These are phyloP conservation scores for Etia nguti DNA, from an alignment of 2,113 vertebrate genomes.

Conservation along the genomic window DNA sequence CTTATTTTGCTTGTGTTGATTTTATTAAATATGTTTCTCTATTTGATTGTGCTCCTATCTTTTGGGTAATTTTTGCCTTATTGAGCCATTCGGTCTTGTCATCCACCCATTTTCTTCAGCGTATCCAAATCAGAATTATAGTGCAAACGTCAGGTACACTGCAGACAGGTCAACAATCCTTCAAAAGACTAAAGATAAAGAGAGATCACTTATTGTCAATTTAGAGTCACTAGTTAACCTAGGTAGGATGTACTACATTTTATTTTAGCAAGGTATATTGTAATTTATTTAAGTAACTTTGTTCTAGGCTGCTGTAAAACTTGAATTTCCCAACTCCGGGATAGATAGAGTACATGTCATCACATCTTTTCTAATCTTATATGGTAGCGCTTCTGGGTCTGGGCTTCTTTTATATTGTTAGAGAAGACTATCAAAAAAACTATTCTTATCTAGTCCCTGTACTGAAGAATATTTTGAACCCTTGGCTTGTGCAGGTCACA, in stretches of 20 bases:
- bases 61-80: background rate
- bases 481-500: background rate
- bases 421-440: background rate
- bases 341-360: background rate
- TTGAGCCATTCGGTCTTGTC: background rate
- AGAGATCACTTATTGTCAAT: background rate
- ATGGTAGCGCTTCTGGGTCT: background rate
- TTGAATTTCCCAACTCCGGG: rapidly evolving
- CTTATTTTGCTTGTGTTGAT: background rate
- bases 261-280: background rate
- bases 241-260: background rate
- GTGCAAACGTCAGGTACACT: background rate
- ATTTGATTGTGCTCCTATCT: background rate
- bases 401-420: background rate
- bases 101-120: rapidly evolving
- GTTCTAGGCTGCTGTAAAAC: background rate
- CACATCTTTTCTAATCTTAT: background rate
- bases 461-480: background rate
- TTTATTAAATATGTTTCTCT: background rate
- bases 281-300: background rate
- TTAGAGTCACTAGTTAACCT: background rate
- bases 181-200: background rate
- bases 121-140: background rate
- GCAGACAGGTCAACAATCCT: background rate
- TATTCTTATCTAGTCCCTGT: rapidly evolving